Base-by-base conservation (phyloP, 2,113 vertebrate species). In the Nyctereutes procyonoides region DNA sequence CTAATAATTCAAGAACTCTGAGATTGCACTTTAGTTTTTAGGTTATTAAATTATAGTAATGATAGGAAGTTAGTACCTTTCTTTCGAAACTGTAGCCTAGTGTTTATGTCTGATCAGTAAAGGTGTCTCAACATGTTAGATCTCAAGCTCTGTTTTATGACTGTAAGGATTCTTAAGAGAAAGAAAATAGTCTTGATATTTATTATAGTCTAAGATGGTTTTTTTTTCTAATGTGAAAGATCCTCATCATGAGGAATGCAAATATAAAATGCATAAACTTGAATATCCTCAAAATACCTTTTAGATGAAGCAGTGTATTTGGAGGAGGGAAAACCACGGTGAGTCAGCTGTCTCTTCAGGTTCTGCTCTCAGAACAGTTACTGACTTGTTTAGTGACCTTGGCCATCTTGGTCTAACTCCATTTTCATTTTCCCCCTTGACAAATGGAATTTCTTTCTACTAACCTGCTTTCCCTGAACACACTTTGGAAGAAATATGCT, bases 311-410 rank as follows among this genome's bases (percentile, higher is more conserved):
- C 69, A 17, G 48, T 26, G 43, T 80, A 28, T 85, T 91, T 90
- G 84, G 81, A 80, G 90, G 76, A 73, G 73, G 24, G 67, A 48
- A 88, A 87, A 87, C 90, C 77, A 38, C n/a, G 0, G 32, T 85
- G 93, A 97, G 97, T 97, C 97, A 97, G 79, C 97, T 83, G 87
- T 93, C 96, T 93, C 53, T 89, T 86, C 81, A 94, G 84, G 51
- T 93, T 81, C 80, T 85, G 58, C 71, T 90, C 90, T 82, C 80
- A 26, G 38, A 93, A 95, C 88, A 55, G 65, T 81, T 71, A 28
- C 94, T 35, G 90, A 88, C 82, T 92, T 88, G 76, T 90, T 95
- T 69, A 60, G 93, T 97, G 97, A 96, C 96, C 93, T 97, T 98
- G 95, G 43, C 83, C 87, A n/a, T 67, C 28, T 53, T 32, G 48